Percentiles rank a stretch among this genome's conserved stretches.
Evolutionary conservation across 1,140 invertebrate genomes (phyloP).

Genomic region (Battus philenor): DNA sequence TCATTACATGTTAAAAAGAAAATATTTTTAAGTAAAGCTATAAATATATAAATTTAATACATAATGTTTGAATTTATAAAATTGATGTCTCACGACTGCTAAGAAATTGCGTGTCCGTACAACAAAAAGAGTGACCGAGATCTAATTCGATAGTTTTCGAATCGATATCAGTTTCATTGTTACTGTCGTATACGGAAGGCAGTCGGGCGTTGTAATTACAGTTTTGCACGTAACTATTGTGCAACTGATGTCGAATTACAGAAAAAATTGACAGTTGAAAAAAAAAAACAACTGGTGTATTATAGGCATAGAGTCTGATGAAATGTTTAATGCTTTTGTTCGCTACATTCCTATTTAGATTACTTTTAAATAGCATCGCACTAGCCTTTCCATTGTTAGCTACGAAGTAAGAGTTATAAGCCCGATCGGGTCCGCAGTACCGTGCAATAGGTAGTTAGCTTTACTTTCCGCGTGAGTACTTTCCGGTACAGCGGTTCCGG

Average conservation of each 20-base stretch:
- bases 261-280: conserved; percentile 18
- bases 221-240: conserved; percentile 60
- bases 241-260: conserved; percentile 43
- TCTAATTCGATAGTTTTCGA: conserved; percentile 57
- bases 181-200: conserved; percentile 58
- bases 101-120: conserved; percentile 54
- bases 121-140: conserved; percentile 61
- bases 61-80: no score
- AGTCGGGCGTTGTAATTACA: conserved; percentile 48
- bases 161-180: conserved; percentile 64
- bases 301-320: conserved; percentile 1
- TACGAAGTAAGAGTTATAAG: no score
- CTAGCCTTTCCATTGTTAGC: no score
- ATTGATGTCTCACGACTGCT: conserved; percentile 23
- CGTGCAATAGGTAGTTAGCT: no score
- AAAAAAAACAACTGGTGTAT: conserved; percentile 19
- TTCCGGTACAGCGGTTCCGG: no score
- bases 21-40: no score
- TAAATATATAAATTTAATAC: no score
- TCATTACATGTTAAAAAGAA: no score
- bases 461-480: no score
- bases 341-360: conserved; percentile 15
- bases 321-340: conserved; percentile 19
- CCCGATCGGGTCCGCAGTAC: no score
- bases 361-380: no score